Conservation (phyloP, 1,140 invertebrate genomes). For the Camponotus floridanus region DNA sequence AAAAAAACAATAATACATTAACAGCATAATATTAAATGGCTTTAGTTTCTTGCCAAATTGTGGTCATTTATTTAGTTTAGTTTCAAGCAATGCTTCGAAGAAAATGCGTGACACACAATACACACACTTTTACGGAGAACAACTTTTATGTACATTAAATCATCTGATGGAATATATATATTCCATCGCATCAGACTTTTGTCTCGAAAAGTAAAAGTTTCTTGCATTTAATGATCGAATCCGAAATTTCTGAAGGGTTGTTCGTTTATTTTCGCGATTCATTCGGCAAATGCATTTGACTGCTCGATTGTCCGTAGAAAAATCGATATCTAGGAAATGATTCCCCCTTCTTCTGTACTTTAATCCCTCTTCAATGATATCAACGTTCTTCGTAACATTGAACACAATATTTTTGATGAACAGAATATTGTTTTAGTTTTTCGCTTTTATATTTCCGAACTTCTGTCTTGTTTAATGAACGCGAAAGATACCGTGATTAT, state of each 20-base stretch:
- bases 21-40: not conserved
- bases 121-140: not conserved
- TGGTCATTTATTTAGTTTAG: not conserved
- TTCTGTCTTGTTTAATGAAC: not conserved
- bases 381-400: not conserved
- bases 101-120: not conserved
- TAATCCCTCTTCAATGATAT: not conserved
- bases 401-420: conserved; percentile 19
- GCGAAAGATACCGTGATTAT: conserved; percentile 4
- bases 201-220: conserved; percentile 37
- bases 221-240: conserved; percentile 15
- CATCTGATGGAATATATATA: not conserved
- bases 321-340: not conserved
- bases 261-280: conserved; percentile 50
- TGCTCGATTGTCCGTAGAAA: conserved; percentile 13
- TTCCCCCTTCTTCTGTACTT: not conserved
- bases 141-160: conserved; percentile 13
- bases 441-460: not conserved
- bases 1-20: not conserved
- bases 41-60: not conserved
- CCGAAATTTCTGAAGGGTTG: conserved; percentile 11
- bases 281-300: conserved; percentile 2
- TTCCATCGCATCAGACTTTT: conserved; percentile 5
- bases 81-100: not conserved
- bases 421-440: conserved; percentile 9